phyloP scores from a whole-genome alignment of 2,797 vertebrate genomes.

The Tenualosa ilisha region DNA sequence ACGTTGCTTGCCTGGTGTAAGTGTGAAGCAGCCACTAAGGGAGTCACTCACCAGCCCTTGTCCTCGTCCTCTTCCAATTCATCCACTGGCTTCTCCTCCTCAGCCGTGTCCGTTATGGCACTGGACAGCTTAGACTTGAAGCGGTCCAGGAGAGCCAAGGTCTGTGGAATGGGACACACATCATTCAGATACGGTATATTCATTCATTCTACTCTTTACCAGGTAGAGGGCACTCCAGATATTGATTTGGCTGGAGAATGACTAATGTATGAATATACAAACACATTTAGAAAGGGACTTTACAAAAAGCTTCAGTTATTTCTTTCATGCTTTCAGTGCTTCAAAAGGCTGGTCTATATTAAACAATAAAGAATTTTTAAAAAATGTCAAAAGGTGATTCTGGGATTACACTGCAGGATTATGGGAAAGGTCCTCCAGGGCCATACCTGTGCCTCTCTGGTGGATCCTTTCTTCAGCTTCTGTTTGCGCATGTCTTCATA shows the following conservation, averaged over 20 bases:
- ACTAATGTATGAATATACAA: too few species aligned
- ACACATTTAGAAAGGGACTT: not conserved
- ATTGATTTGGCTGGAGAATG: too few species aligned
- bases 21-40: not conserved
- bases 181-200: too few species aligned
- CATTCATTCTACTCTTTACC: too few species aligned
- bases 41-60: slow-evolving; percentile 87
- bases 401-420: too few species aligned
- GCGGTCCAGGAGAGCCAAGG: slow-evolving; percentile 82
- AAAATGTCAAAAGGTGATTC: too few species aligned
- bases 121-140: slow-evolving; percentile 93
- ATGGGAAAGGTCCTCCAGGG: not conserved
- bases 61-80: slow-evolving; percentile 89
- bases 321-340: too few species aligned
- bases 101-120: slow-evolving; percentile 85
- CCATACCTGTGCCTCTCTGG: slow-evolving; percentile 87
- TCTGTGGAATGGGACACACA: slow-evolving; percentile 70
- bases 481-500: slow-evolving; percentile 87
- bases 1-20: too few species aligned
- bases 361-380: too few species aligned
- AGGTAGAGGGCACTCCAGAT: too few species aligned
- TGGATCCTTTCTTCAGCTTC: slow-evolving; percentile 83
- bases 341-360: too few species aligned
- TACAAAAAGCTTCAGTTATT: not conserved
- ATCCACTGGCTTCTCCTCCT: slow-evolving; percentile 79